Evolutionary conservation across 2,113 vertebrate species (phyloP).

Genomic region (Hippocampus zosterae): DNA sequence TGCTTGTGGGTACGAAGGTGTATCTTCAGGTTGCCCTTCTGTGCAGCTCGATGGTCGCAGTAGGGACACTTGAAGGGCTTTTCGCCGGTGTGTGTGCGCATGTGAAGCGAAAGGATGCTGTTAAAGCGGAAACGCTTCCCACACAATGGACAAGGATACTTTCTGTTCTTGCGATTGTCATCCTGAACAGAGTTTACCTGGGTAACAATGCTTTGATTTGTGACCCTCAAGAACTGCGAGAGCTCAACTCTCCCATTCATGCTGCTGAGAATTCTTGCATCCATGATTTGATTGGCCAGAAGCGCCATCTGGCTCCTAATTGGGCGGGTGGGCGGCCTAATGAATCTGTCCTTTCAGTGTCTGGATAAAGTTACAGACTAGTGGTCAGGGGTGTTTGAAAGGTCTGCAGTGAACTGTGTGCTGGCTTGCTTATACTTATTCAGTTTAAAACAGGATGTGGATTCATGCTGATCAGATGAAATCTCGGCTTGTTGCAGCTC

Average conservation of each 20-base stretch:
- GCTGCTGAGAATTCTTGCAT: conserved; percentile 77
- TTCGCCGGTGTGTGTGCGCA: conserved; percentile 97
- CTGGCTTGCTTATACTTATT: conserved; percentile 45
- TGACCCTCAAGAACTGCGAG: conserved; percentile 92
- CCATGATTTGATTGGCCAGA: conserved; percentile 92
- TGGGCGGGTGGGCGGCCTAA: conserved; percentile 82
- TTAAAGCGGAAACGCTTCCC: conserved; percentile 98
- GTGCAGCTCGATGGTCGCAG: conserved; percentile 95
- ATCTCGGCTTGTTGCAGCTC: conserved; percentile 25
- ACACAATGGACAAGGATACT: conserved; percentile 94
- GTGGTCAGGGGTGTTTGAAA: conserved; percentile 81
- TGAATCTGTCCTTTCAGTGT: conserved; percentile 78
- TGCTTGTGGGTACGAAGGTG: conserved; percentile 97
- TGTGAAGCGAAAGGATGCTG: conserved; percentile 96
- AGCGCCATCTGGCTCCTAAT: conserved; percentile 94
- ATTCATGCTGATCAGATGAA: conserved; percentile 50
- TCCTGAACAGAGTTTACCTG: conserved; percentile 91
- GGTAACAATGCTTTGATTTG: conserved; percentile 89
- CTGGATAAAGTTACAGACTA: conserved; percentile 78
- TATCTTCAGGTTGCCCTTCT: conserved; percentile 98
- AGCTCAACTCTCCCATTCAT: conserved; percentile 92
- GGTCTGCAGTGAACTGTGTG: conserved; percentile 72
- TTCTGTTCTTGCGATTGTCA: conserved; percentile 91
- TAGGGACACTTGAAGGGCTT: conserved; percentile 99
- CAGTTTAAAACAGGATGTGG: conserved; percentile 54